phyloP scores from a whole-genome alignment of 1,140 invertebrate species.

The Apolygus lucorum region DNA sequence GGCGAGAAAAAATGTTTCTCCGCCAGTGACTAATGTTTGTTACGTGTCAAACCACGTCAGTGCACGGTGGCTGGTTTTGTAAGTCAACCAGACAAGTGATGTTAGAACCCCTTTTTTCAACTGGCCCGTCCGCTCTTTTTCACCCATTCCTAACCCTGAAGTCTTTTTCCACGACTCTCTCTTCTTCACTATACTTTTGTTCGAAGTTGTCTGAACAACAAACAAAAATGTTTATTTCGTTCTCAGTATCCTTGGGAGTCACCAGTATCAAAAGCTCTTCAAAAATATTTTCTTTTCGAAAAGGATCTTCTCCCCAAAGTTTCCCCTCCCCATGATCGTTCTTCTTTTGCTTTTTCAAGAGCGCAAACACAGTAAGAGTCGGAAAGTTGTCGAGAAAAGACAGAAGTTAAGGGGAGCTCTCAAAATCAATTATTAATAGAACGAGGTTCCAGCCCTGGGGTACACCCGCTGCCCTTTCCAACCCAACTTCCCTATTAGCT shows the following conservation, averaged over 20 bases:
- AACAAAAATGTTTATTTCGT: not conserved
- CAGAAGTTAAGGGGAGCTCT: not conserved
- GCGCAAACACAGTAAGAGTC: not conserved
- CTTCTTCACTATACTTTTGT: not conserved
- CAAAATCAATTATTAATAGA: not conserved
- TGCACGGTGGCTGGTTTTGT: not conserved
- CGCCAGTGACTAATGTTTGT: constrained; percentile 13
- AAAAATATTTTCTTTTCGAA: not conserved
- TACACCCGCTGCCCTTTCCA: not conserved
- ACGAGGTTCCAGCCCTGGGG: not conserved
- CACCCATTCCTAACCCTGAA: not conserved
- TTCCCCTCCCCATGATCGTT: too few species aligned
- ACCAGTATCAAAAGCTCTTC: not conserved
- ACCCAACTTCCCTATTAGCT: not conserved
- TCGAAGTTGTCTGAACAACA: not conserved
- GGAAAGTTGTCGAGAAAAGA: not conserved
- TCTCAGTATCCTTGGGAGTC: not conserved
- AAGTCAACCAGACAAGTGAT: not conserved
- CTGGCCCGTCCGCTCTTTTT: not conserved
- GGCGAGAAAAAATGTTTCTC: not conserved
- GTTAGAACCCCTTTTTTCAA: not conserved
- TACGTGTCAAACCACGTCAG: constrained; percentile 9
- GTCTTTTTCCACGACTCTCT: not conserved
- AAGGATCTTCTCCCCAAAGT: too few species aligned
- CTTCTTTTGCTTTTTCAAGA: not conserved